These are phyloP conservation scores for Aspidiotus rigidus DNA, from an alignment of 2,888 invertebrate species.

Conservation along the genomic window DNA sequence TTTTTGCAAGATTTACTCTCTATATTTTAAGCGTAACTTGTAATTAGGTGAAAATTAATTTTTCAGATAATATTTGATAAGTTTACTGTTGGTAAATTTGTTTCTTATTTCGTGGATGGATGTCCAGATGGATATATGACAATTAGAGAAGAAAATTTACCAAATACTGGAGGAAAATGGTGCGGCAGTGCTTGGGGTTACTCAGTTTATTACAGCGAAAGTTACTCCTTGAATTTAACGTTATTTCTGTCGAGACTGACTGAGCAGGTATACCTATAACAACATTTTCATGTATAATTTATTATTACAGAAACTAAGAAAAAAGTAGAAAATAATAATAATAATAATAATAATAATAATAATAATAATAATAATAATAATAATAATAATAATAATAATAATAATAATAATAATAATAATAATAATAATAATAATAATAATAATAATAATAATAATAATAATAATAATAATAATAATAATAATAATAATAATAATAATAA, in stretches of 20 bases:
- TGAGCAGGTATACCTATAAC: constrained; percentile 57
- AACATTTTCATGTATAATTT: too few species aligned
- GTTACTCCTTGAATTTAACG: constrained; percentile 66
- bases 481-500: too few species aligned
- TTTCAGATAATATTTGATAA: constrained; percentile 74
- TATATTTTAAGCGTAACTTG: neutral
- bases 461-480: too few species aligned
- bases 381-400: too few species aligned
- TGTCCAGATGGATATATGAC: constrained; percentile 76
- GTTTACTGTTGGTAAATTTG: constrained; percentile 71
- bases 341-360: too few species aligned
- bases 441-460: too few species aligned
- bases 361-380: too few species aligned
- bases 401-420: too few species aligned
- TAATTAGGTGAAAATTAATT: neutral
- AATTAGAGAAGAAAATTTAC: constrained; percentile 61
- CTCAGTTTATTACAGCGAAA: constrained; percentile 76
- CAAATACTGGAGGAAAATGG: constrained; percentile 68
- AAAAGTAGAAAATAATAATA: too few species aligned
- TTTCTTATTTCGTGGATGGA: constrained; percentile 65
- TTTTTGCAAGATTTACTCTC: neutral
- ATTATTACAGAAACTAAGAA: too few species aligned
- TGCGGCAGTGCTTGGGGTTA: constrained; percentile 77
- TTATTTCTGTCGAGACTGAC: constrained; percentile 59
- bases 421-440: too few species aligned